Percentiles rank a stretch among this genome's conserved stretches.
These are phyloP conservation scores for Myxocyprinus asiaticus DNA, from an alignment of 2,113 vertebrate genomes.

Conservation along the genomic window DNA sequence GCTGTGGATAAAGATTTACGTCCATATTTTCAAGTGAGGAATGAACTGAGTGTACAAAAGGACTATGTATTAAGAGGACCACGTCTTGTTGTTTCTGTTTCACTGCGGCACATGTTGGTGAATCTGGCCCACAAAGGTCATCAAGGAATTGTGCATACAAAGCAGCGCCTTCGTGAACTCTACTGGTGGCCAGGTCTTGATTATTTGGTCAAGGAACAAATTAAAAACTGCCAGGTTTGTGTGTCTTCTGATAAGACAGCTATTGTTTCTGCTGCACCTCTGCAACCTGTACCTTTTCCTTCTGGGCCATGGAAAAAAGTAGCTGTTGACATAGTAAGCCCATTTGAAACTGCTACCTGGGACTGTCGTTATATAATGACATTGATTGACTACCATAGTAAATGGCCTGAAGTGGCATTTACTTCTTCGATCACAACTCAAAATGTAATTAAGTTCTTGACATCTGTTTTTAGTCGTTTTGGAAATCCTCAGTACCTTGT, in stretches of 20 bases:
- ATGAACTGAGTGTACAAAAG: background rate
- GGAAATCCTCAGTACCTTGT: too few species aligned
- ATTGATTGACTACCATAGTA: constrained; percentile 45
- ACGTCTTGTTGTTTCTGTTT: background rate
- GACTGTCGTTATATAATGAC: constrained; percentile 3
- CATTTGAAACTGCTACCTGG: background rate
- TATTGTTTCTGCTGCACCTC: background rate
- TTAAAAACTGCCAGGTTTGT: background rate
- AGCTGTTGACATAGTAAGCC: background rate
- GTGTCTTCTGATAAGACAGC: background rate
- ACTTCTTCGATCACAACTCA: too few species aligned
- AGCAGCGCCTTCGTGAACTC: background rate
- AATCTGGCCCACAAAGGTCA: background rate
- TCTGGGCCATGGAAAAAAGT: background rate
- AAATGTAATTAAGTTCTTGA: too few species aligned
- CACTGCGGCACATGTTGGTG: background rate
- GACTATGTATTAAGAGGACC: background rate
- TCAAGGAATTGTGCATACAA: background rate
- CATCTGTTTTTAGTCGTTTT: too few species aligned
- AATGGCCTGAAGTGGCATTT: constrained; percentile 32
- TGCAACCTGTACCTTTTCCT: background rate
- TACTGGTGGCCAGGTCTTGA: constrained; percentile 16
- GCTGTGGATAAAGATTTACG: background rate
- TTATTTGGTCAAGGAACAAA: background rate
- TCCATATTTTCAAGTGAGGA: background rate